A percentile compares a stretch with the other conserved stretches of the same genome.
Conservation (phyloP, 2,797 vertebrate genomes). For the Anguilla megastoma region DNA sequence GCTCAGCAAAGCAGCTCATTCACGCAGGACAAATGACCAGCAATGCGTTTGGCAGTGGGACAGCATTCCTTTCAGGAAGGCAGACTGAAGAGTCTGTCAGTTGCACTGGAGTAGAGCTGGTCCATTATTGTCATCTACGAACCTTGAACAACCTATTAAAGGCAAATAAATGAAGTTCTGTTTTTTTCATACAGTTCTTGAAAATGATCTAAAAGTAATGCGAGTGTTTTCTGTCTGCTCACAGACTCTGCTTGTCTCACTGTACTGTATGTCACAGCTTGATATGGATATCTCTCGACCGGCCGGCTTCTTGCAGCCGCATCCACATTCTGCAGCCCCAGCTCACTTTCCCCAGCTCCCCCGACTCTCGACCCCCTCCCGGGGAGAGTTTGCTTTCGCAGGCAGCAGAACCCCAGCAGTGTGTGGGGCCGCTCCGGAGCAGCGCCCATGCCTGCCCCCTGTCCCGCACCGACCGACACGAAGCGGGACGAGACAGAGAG, state of each 20-base stretch:
- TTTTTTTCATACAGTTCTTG: background rate
- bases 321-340: background rate
- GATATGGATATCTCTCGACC: background rate
- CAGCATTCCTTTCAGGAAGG: background rate
- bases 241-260: background rate
- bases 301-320: background rate
- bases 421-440: slow-evolving; percentile 39
- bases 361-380: background rate
- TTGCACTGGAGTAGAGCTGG: background rate
- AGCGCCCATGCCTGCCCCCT: slow-evolving; percentile 47
- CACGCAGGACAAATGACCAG: background rate
- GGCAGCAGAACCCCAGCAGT: slow-evolving; percentile 23
- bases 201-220: background rate
- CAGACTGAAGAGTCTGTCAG: background rate
- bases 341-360: background rate
- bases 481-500: background rate
- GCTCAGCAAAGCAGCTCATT: background rate
- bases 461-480: slow-evolving; percentile 31
- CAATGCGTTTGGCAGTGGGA: background rate
- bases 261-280: background rate
- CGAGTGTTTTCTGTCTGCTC: background rate
- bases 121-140: background rate
- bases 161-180: no score
- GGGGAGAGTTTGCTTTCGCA: slow-evolving; percentile 7
- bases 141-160: background rate